Base-by-base conservation (phyloP, 2,113 vertebrate genomes). In the Myotis davidii region DNA sequence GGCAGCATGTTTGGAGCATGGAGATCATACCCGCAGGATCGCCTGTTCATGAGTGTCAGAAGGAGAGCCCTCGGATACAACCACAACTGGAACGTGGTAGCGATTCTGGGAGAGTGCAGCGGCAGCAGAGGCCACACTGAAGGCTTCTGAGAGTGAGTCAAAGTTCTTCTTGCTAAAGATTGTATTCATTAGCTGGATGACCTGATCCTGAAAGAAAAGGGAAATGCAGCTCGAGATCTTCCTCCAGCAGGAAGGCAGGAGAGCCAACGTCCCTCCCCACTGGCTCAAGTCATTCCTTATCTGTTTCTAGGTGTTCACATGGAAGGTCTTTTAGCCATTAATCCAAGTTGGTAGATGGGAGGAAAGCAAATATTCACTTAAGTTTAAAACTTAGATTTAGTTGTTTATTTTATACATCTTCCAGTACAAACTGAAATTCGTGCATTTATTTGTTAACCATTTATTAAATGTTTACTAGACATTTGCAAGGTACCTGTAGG, bases 121-220 rank as follows among this genome's bases (percentile, higher is more conserved):
- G 0, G 99, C 99, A 0, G 99, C 99, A 77, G 98, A 98, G 39
- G 99, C 99, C 54, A 99, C 98, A 0, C 99, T 99, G 98, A 99
- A 99, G 20, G 99, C 99, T 97, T 99, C 99, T 0, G 99, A 98
- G 74, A 99, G 98, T 0, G 99, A 99, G 65, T 99, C 99, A 95
- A 99, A 99, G 90, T 99, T 99, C 74, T 99, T 99, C 98, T 99
- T 99, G 98, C 99, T 99, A 97, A 99, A 99, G 97, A 99, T 98
- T 0, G 99, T 99, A 95, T 99, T 99, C 93, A 99, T 98, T 93
- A 99, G 93, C 98, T 99, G 99, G 97, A 99, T 99, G 72, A 99
- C 99, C 97, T 99, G 99, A 91, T 99, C 99, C 99, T 99, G 98
- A 84, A 92, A 95, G 83, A 95, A 13, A 83, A 90, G 52, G 81